Evolutionary conservation across 2,113 vertebrate species (phyloP).

Genomic region (Phrynocephalus versicolor): DNA sequence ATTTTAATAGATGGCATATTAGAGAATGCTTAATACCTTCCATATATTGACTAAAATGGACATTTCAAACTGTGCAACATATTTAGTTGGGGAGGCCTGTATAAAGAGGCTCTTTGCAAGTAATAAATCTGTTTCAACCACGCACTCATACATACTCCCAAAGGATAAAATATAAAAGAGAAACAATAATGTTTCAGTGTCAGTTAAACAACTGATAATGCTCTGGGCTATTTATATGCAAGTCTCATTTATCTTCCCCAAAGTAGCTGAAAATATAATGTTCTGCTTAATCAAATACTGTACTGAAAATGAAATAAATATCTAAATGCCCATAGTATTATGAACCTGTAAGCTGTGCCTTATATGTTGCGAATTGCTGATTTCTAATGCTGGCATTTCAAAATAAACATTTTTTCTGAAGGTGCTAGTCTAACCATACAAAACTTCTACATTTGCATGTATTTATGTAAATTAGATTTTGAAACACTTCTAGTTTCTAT

Average conservation of each 20-base stretch:
- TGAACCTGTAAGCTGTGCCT: slow-evolving; percentile 1
- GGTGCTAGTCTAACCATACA: slow-evolving; percentile 9
- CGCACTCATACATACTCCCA: not conserved
- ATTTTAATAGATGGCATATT: too few species aligned
- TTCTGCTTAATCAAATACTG: not conserved
- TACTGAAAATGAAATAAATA: slow-evolving; percentile 1
- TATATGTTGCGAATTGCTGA: not conserved
- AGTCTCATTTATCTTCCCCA: slow-evolving; percentile 10
- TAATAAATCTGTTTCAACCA: not conserved
- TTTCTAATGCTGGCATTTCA: slow-evolving; percentile 21
- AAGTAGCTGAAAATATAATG: slow-evolving; percentile 3
- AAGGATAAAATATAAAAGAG: not conserved
- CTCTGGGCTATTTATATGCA: slow-evolving; percentile 21
- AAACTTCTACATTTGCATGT: slow-evolving; percentile 28
- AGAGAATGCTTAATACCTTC: too few species aligned
- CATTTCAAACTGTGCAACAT: too few species aligned
- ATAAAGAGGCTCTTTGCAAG: not conserved
- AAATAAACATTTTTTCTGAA: slow-evolving; percentile 38
- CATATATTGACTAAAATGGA: too few species aligned
- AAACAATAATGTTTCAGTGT: rapidly evolving
- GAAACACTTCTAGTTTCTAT: slow-evolving; percentile 15
- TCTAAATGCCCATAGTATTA: slow-evolving; percentile 12
- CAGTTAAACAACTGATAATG: not conserved
- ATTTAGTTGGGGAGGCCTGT: too few species aligned
- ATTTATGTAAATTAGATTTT: slow-evolving; percentile 50